Evolutionary conservation across 2,113 vertebrate species (phyloP), one percentile per base, ranked within the genome.

Genomic region (Eidolon helvum): DNA sequence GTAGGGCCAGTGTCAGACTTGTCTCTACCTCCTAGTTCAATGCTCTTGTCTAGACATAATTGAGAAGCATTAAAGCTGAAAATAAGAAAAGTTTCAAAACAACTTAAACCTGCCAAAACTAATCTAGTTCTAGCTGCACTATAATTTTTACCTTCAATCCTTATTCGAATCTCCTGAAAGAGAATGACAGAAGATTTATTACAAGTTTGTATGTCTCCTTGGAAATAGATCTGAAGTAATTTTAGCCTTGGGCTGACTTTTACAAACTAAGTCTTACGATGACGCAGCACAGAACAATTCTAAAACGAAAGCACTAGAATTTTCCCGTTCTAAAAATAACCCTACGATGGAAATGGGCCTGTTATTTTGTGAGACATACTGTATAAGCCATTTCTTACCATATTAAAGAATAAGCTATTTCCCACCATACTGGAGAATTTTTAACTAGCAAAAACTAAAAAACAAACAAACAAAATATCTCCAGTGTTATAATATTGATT

Each of bases 151-250:
- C 86, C 71, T 87, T 35, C 59, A 86, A 28, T 40, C 26, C 45
- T n/a, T 87, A 63, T 59, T 93, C 93, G 57, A 22, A 48, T 65
- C 65, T 80, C 92, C 53, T 86, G 35, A 91, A 71, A 77, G 35
- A 87, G 72, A 94, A 43, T 40, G 86, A 91, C 63, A 95, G 53
- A 75, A 65, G 95, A 96, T 96, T 90, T 89, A 96, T 63, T 68
- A 87, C n/a, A 66, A 83, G 59, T 40, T 50, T 69, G 38, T 30
- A n/a, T 59, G 87, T 84, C 75, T 97, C 87, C 96, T 87, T 79
- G 59, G 93, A 94, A 94, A 87, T 16, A 86, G 63, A 97, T 84
- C 78, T 75, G 40, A 93, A 92, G 84, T 63, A 80, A 48, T 84
- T 63, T n/a, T 77, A 84, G 77, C 91, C 87, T 65, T 79, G 16